Percentiles rank a stretch among this genome's conserved stretches.
Evolutionary conservation across 2,797 vertebrate species (phyloP).

Genomic region (Salarias fasciatus): DNA sequence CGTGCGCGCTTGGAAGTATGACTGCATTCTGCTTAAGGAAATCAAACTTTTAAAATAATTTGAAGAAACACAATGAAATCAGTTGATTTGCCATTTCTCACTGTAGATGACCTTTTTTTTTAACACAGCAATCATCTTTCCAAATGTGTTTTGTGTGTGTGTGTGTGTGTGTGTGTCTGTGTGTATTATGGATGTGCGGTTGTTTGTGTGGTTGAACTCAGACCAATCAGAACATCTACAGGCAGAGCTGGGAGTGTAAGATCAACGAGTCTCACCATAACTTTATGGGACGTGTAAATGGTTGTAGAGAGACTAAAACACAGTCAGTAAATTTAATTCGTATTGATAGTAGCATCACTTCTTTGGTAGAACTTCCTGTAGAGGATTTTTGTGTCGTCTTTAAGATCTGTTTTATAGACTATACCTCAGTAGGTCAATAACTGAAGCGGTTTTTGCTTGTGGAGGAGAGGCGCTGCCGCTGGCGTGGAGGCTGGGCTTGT

Average conservation of each 20-base stretch:
- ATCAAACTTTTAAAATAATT: background rate
- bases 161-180: slow-evolving; percentile 46
- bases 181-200: slow-evolving; percentile 43
- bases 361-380: background rate
- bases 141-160: slow-evolving; percentile 38
- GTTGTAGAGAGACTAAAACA: background rate
- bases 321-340: background rate
- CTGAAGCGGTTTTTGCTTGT: too few species aligned
- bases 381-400: background rate
- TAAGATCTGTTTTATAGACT: slow-evolving; percentile 3
- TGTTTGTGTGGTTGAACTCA: slow-evolving; percentile 48
- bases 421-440: background rate
- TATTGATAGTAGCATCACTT: background rate
- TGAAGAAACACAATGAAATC: slow-evolving; percentile 1
- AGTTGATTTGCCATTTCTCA: slow-evolving; percentile 43
- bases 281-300: slow-evolving; percentile 1
- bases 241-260: slow-evolving; percentile 77
- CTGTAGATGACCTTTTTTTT: slow-evolving; percentile 39
- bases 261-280: slow-evolving; percentile 42
- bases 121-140: slow-evolving; percentile 49
- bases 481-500: slow-evolving; percentile 50
- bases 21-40: slow-evolving; percentile 32
- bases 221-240: slow-evolving; percentile 65
- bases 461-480: too few species aligned
- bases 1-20: slow-evolving; percentile 19